Evolutionary conservation across 2,113 vertebrate genomes (phyloP).

Genomic region (Corvus hawaiiensis): DNA sequence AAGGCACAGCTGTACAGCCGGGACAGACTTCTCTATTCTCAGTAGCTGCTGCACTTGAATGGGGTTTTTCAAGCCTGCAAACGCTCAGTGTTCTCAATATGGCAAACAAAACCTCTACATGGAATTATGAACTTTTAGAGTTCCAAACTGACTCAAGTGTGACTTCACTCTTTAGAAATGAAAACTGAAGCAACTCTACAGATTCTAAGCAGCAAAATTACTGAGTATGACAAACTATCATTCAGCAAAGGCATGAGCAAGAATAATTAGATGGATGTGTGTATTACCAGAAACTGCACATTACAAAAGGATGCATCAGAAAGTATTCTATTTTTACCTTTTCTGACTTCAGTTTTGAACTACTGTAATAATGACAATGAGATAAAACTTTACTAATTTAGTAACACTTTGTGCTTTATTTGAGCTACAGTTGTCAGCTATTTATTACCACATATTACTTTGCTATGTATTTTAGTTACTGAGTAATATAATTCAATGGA

Average conservation of each 20-base stretch:
- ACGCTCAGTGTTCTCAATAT: accelerated
- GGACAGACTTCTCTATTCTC: accelerated
- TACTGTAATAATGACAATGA: background rate
- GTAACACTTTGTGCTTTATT: background rate
- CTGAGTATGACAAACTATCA: background rate
- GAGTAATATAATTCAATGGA: background rate
- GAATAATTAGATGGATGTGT: background rate
- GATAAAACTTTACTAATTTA: background rate
- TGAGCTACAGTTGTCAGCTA: background rate
- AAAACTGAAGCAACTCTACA: background rate
- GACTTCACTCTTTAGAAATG: background rate
- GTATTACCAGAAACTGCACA: background rate
- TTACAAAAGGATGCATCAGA: background rate
- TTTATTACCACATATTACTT: background rate
- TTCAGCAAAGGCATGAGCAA: background rate
- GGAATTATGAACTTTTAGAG: accelerated
- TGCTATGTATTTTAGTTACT: background rate
- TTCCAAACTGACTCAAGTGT: background rate
- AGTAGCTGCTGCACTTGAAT: accelerated
- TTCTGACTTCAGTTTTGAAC: background rate
- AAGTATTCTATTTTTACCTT: background rate
- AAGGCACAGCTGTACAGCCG: background rate
- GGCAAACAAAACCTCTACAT: background rate
- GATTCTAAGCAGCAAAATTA: background rate
- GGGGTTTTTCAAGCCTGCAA: background rate